A percentile compares a stretch with the other conserved stretches of the same genome.
Evolutionary conservation across 2,797 vertebrate genomes (phyloP).

Genomic region (Alosa sapidissima): DNA sequence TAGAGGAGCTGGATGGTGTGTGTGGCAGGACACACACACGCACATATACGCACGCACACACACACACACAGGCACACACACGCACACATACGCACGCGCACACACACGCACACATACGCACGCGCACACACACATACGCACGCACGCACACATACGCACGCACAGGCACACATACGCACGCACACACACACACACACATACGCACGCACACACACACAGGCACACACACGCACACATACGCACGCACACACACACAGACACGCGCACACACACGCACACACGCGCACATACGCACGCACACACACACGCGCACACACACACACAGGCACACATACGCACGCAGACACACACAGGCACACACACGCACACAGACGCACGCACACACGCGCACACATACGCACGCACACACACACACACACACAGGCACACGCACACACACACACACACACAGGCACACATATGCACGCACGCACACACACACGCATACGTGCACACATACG

Average conservation of each 20-base stretch:
- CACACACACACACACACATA: neutral
- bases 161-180: neutral
- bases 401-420: neutral
- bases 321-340: neutral
- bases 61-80: neutral
- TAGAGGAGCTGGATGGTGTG: conserved; percentile 4
- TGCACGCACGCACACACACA: neutral
- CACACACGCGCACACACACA: neutral
- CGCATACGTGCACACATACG: neutral
- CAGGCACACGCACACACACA: neutral
- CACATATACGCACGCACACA: neutral
- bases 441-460: neutral
- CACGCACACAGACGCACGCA: neutral
- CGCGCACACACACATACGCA: neutral
- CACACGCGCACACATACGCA: neutral
- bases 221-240: neutral
- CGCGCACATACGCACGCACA: neutral
- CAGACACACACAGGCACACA: neutral
- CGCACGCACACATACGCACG: neutral
- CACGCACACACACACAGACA: neutral
- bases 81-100: neutral
- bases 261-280: neutral
- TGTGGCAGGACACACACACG: neutral
- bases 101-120: neutral
- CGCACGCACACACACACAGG: neutral